These are phyloP conservation scores for Aplodontia rufa DNA, from an alignment of 2,113 vertebrate genomes.

Conservation along the genomic window DNA sequence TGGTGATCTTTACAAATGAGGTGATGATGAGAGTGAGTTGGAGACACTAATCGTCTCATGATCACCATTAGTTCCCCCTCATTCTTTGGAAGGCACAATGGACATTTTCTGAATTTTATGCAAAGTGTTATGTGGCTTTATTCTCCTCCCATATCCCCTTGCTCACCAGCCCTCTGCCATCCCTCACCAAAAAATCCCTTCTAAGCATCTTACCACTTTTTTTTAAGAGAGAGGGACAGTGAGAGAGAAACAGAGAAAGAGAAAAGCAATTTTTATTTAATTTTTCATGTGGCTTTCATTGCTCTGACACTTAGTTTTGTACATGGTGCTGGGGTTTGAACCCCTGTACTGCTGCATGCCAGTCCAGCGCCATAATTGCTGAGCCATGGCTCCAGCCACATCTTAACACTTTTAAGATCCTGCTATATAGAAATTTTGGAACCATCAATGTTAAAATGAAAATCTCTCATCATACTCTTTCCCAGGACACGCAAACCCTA, in stretches of 20 bases:
- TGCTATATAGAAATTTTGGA: neutral
- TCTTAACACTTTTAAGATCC: neutral
- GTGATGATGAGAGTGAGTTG: neutral
- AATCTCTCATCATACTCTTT: conserved; percentile 16
- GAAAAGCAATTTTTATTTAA: too few species aligned
- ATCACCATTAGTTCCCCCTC: neutral
- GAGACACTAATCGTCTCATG: neutral
- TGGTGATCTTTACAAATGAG: neutral
- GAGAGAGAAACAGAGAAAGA: too few species aligned
- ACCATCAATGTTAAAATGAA: neutral
- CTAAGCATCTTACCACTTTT: neutral
- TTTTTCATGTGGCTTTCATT: too few species aligned
- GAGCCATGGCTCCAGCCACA: too few species aligned
- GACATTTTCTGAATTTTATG: neutral
- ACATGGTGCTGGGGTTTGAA: too few species aligned
- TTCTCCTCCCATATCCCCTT: neutral
- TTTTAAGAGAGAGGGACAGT: too few species aligned
- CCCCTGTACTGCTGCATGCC: too few species aligned
- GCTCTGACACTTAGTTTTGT: too few species aligned
- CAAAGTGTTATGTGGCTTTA: neutral
- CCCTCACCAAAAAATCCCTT: neutral
- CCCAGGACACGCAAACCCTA: neutral
- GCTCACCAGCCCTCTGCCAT: neutral
- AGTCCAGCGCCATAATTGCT: too few species aligned
- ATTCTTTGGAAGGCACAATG: neutral